Base-by-base conservation (phyloP, 2,113 vertebrate genomes). In the Burhinus oedicnemus region DNA sequence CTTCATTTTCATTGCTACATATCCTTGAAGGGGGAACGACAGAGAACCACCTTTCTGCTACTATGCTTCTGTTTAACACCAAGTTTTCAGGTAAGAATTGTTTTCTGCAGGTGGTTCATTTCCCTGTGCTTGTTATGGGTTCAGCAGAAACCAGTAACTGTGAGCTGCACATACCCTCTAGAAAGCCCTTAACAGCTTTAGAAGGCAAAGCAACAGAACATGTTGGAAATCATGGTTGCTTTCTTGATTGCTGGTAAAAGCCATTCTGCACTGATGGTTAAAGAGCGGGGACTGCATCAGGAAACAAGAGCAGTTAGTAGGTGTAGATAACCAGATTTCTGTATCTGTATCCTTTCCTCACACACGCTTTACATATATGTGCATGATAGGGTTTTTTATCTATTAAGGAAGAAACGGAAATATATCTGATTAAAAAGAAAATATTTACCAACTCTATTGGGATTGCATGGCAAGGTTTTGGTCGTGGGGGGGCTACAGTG, bases 401-500 rank as follows among this genome's bases (percentile, higher is more conserved):
- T 45, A 51, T 27, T 61, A 27, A 74, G 6, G 72, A 55, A 91
- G 72, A 90, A 36, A 51, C 25, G 25, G 34, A 65, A 60, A 16
- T 15, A 55, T 18, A 5, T 26, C 23, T 83, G 8, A 51, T 20
- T 32, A 40, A 68, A 74, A 76, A 27, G 11, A 54, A 70, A 90
- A 30, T 49, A 44, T 55, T 34, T 91, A 25, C 6, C 32, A 42
- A 22, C 6, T 32, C 4, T 32, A 64, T 8, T 52, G 21, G 5
- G 22, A 44, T 55, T 66, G 18, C 4, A 1, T 44, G 52, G 30
- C 26, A 89, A 44, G 6, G 20, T 75, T 47, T 34, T 65, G 22
- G 17, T 14, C 20, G 4, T 4, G 8, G 16, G 5, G 22, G 9
- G 6, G 23, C 9, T 49, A 6, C 29, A n/a, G 34, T 1, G 3